Conservation (phyloP, 2,113 vertebrate species). For the Corvus hawaiiensis region DNA sequence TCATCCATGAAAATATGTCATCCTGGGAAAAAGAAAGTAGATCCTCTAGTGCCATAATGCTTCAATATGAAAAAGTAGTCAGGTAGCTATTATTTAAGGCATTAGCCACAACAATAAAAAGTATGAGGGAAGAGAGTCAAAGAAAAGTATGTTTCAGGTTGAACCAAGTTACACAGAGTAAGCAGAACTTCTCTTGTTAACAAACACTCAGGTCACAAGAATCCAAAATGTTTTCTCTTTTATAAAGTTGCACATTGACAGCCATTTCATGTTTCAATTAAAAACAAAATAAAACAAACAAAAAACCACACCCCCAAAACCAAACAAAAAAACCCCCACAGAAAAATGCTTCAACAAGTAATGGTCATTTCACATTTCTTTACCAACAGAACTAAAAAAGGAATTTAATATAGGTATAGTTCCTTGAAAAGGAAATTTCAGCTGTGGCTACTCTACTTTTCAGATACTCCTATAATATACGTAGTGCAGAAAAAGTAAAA, state of each 20-base stretch:
- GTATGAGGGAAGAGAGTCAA: not conserved
- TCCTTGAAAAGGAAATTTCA: not conserved
- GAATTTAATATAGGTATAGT: not conserved
- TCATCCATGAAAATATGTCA: not conserved
- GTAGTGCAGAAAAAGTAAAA: not conserved
- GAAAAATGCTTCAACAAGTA: not conserved
- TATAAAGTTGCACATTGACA: rapidly evolving
- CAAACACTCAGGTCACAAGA: not conserved
- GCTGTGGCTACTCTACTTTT: not conserved
- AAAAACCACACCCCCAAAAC: too few relatives aligned
- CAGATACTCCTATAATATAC: not conserved
- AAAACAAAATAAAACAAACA: not conserved
- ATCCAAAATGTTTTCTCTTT: not conserved
- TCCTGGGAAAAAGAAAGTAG: not conserved
- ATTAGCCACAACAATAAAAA: not conserved
- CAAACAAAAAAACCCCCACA: not conserved
- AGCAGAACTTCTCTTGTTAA: not conserved
- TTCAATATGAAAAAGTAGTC: not conserved
- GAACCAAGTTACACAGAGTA: not conserved
- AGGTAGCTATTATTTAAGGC: not conserved
- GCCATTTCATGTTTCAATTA: not conserved
- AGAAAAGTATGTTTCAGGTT: not conserved
- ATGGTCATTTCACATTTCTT: not conserved
- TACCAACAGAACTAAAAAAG: not conserved
- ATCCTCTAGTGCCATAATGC: not conserved